Evolutionary conservation across 2,113 vertebrate genomes (phyloP).

Genomic region (Halcyon malimbica): DNA sequence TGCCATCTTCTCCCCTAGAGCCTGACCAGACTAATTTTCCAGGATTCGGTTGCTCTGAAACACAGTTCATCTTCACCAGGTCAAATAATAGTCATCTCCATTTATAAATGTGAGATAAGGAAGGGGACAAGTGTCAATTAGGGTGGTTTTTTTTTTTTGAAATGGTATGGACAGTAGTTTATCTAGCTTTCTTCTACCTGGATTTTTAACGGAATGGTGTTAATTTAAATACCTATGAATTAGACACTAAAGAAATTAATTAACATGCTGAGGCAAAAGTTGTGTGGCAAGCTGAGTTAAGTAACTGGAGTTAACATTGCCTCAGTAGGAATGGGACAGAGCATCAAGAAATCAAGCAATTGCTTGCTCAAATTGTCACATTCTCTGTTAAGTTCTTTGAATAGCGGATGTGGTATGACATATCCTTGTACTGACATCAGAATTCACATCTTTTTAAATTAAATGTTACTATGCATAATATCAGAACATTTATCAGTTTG

Average conservation of each 20-base stretch:
- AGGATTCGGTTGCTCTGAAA: neutral
- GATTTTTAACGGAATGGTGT: neutral
- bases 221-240: conserved; percentile 19
- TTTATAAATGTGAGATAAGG: neutral
- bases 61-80: neutral
- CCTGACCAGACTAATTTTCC: neutral
- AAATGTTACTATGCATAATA: neutral
- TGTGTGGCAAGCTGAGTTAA: neutral
- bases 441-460: neutral
- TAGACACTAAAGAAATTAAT: conserved; percentile 25
- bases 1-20: neutral
- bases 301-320: neutral
- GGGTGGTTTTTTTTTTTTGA: neutral
- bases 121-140: neutral
- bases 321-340: neutral
- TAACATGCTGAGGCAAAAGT: neutral
- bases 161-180: neutral
- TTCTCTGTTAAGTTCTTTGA: neutral
- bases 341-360: neutral
- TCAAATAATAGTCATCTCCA: neutral
- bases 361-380: neutral
- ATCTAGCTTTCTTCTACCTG: neutral
- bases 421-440: neutral
- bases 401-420: neutral
- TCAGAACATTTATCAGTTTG: neutral